Evolutionary conservation across 1,140 invertebrate genomes (phyloP).

Genomic region (Ceratosolen fusciceps): DNA sequence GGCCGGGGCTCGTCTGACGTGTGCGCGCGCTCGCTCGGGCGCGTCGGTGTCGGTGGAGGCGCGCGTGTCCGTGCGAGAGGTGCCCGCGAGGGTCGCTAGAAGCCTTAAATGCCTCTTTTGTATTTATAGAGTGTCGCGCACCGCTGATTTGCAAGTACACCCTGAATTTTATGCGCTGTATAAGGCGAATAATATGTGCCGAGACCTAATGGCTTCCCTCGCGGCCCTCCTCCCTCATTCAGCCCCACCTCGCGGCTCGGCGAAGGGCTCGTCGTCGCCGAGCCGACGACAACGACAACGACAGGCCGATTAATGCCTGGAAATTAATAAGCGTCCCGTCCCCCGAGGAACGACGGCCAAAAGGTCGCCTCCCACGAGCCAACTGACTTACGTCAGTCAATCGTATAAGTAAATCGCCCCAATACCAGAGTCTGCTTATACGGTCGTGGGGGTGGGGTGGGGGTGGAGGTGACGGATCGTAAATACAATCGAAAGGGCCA

Average conservation of each 20-base stretch:
- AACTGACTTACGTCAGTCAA: too few species aligned
- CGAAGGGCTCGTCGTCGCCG: background rate
- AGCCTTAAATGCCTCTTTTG: constrained; percentile 56
- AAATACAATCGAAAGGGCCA: constrained; percentile 1
- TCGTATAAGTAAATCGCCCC: too few species aligned
- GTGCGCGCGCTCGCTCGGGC: too few species aligned
- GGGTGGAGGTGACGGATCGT: background rate
- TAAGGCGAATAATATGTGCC: constrained; percentile 37
- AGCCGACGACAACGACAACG: background rate
- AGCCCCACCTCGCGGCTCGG: background rate
- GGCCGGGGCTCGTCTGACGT: too few species aligned
- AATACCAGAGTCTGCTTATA: too few species aligned
- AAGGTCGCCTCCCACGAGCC: too few species aligned
- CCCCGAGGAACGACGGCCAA: background rate
- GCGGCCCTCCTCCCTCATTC: background rate
- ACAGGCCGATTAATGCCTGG: background rate
- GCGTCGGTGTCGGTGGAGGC: too few species aligned
- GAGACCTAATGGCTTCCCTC: background rate
- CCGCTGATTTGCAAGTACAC: constrained; percentile 52
- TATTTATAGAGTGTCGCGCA: constrained; percentile 59
- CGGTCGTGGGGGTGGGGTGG: too few species aligned
- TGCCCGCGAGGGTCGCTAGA: constrained; percentile 29
- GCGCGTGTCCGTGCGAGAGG: too few species aligned
- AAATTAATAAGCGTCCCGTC: background rate
- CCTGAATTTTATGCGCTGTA: constrained; percentile 3